Percentiles rank a stretch among this genome's conserved stretches.
Conservation (phyloP, 2,797 vertebrate species). For the Melanotaenia maccullochi region DNA sequence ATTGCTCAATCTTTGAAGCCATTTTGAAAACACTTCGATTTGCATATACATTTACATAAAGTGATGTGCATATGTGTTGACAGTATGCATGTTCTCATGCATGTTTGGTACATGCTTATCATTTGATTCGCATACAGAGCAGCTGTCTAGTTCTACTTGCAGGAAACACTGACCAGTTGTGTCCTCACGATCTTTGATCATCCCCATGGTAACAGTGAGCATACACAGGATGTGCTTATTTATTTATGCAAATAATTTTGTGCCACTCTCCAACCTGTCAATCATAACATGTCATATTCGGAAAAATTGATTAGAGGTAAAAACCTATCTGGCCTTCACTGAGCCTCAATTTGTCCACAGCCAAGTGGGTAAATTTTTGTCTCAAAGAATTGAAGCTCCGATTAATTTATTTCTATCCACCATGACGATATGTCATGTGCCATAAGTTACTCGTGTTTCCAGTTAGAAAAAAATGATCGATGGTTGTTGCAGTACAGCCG, state of each 20-base stretch:
- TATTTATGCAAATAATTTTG: slow-evolving; percentile 57
- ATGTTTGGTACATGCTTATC: background rate
- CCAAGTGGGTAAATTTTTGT: slow-evolving; percentile 7
- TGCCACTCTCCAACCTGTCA: slow-evolving; percentile 41
- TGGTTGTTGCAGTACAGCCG: too few relatives aligned
- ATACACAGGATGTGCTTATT: slow-evolving; percentile 56
- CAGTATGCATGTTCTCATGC: background rate
- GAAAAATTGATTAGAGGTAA: slow-evolving; percentile 37
- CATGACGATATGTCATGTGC: background rate
- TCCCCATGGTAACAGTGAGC: slow-evolving; percentile 71
- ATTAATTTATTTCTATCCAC: background rate
- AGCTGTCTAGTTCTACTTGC: slow-evolving; percentile 38
- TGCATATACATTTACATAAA: slow-evolving; percentile 50
- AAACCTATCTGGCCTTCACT: slow-evolving; percentile 20
- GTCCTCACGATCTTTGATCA: slow-evolving; percentile 42
- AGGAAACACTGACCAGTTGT: slow-evolving; percentile 35
- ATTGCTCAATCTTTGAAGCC: slow-evolving; percentile 67
- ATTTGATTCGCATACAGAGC: slow-evolving; percentile 12
- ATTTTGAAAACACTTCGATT: slow-evolving; percentile 39
- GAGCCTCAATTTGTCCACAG: slow-evolving; percentile 9
- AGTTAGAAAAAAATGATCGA: background rate
- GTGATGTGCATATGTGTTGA: slow-evolving; percentile 13
- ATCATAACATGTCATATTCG: slow-evolving; percentile 36
- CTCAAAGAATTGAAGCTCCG: slow-evolving; percentile 7
- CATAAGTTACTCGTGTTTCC: background rate